These are phyloP conservation scores for Xiphorhynchus elegans DNA, from an alignment of 2,113 vertebrate species.

Conservation along the genomic window DNA sequence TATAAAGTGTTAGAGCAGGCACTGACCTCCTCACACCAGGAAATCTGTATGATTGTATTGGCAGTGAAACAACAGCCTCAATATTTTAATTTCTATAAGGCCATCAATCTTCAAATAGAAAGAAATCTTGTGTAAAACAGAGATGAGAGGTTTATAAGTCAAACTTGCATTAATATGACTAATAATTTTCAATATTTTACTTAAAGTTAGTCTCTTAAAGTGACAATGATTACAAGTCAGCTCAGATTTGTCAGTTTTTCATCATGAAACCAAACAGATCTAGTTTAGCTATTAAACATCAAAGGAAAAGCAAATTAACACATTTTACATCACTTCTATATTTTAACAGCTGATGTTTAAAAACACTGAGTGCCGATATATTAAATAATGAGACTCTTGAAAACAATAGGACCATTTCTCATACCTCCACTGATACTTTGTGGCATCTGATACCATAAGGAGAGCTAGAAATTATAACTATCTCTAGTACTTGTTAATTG, in stretches of 20 bases:
- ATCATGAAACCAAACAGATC: neutral
- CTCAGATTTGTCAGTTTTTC: neutral
- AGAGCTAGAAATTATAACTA: neutral
- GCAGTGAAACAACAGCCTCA: neutral
- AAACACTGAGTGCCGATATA: neutral
- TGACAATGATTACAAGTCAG: neutral
- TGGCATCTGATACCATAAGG: neutral
- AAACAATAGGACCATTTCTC: neutral
- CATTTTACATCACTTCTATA: neutral
- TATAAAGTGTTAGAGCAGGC: neutral
- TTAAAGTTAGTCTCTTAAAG: neutral
- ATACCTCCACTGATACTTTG: neutral
- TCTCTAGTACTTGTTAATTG: neutral
- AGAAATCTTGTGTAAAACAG: neutral
- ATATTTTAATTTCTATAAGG: neutral
- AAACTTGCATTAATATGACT: neutral
- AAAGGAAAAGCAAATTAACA: neutral
- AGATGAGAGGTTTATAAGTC: neutral
- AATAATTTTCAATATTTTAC: neutral
- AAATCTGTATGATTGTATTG: neutral
- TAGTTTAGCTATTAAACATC: neutral
- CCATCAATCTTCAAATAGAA: neutral
- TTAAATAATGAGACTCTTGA: neutral
- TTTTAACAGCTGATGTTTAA: neutral
- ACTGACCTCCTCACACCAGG: neutral